These are phyloP conservation scores for Phyllostomus discolor DNA, from an alignment of 2,113 vertebrate genomes.

Conservation along the genomic window DNA sequence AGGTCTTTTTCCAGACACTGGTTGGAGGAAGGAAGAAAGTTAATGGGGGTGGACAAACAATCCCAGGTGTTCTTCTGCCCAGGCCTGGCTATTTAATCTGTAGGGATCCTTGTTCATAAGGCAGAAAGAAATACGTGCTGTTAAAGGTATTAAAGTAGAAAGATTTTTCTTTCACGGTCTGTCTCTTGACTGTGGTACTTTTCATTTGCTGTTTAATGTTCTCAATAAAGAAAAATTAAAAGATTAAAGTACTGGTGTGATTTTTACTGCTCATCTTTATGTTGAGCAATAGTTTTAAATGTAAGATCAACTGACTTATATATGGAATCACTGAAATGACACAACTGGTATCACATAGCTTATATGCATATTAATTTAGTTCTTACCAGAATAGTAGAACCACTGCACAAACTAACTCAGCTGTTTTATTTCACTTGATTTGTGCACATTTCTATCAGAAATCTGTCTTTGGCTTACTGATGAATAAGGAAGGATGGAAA, in stretches of 20 bases:
- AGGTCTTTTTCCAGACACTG: neutral
- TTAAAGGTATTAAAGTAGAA: neutral
- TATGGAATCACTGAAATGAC: neutral
- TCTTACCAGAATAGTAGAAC: neutral
- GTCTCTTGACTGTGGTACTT: neutral
- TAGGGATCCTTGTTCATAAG: neutral
- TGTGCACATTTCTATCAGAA: neutral
- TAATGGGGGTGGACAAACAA: neutral
- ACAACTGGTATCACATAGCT: neutral
- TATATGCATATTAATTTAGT: neutral
- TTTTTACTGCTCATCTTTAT: conserved; percentile 11
- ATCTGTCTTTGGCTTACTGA: neutral
- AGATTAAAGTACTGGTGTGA: neutral
- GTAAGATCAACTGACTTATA: neutral
- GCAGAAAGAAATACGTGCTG: neutral
- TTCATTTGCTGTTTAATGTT: conserved; percentile 22
- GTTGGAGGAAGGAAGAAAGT: neutral
- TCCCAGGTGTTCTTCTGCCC: neutral
- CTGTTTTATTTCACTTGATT: neutral
- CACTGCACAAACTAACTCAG: neutral
- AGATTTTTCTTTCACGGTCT: neutral
- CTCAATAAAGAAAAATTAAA: conserved; percentile 14
- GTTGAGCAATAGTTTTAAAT: neutral
- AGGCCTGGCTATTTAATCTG: neutral
- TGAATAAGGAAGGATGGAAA: neutral